phyloP scores from a whole-genome alignment of 2,888 invertebrate species.

The Escarpia spicata region DNA sequence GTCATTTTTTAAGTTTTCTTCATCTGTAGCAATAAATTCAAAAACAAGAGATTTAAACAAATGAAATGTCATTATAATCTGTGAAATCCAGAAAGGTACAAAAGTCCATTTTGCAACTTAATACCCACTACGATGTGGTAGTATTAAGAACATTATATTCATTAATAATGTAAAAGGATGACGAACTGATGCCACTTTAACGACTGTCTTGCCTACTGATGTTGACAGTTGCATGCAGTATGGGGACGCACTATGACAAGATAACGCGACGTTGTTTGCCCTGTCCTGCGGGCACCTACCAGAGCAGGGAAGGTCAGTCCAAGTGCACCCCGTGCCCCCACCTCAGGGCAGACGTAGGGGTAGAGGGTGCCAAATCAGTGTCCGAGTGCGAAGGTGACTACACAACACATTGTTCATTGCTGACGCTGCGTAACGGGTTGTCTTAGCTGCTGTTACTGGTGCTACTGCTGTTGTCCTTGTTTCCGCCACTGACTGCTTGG shows the following conservation, averaged over 20 bases:
- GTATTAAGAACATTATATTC: conserved; percentile 1
- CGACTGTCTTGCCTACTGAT: not conserved
- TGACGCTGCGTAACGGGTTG: not conserved
- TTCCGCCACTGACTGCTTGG: not conserved
- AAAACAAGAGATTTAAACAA: no score
- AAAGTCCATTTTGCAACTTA: no score
- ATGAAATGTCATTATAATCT: no score
- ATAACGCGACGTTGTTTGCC: conserved; percentile 48
- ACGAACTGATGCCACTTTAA: not conserved
- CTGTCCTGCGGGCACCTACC: conserved; percentile 63
- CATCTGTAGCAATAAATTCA: no score
- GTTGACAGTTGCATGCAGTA: conserved; percentile 61
- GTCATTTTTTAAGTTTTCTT: no score
- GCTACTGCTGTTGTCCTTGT: not conserved
- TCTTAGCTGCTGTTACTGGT: not conserved
- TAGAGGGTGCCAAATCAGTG: conserved; percentile 52
- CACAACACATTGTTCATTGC: not conserved
- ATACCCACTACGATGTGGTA: not conserved
- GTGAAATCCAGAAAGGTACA: no score
- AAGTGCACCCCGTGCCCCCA: conserved; percentile 40
- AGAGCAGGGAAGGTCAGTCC: conserved; percentile 59
- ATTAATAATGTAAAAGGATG: not conserved
- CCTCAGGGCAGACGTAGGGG: conserved; percentile 45
- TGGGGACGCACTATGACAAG: conserved; percentile 59
- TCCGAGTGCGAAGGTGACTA: conserved; percentile 54